phyloP scores from a whole-genome alignment of 2,113 vertebrate species.

The Otis tarda region DNA sequence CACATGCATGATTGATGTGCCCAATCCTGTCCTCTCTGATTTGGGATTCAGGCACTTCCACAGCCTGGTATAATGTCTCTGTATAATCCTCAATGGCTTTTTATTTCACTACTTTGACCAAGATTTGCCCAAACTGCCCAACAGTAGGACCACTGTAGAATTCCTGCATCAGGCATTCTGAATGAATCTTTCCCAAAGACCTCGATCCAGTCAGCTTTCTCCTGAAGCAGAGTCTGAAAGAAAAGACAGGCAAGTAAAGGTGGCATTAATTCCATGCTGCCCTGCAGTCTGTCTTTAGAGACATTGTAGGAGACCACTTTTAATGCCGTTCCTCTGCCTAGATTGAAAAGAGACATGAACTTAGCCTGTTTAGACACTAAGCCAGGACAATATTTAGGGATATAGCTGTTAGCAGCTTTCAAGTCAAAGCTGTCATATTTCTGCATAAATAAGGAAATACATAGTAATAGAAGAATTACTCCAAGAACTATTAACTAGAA shows the following conservation, averaged over 20 bases:
- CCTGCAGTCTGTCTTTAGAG: neutral
- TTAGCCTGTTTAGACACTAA: neutral
- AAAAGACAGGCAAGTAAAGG: neutral
- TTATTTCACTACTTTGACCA: neutral
- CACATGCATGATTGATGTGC: fast-evolving
- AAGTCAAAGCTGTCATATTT: neutral
- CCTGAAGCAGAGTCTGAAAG: neutral
- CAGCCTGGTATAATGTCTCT: neutral
- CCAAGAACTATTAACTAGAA: neutral
- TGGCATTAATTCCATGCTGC: neutral
- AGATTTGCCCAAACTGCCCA: neutral
- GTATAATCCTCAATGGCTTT: neutral
- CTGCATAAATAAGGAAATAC: neutral
- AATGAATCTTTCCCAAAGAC: neutral
- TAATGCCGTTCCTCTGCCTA: neutral
- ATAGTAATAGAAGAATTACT: neutral
- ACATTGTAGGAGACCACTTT: neutral
- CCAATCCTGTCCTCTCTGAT: neutral
- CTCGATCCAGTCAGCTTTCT: neutral
- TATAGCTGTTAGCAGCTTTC: neutral
- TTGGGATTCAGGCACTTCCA: neutral
- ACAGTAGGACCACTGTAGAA: neutral
- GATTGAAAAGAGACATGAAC: neutral
- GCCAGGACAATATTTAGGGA: neutral
- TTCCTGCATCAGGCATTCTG: neutral